phyloP scores from a whole-genome alignment of 2,888 invertebrate genomes.

The Busseola fusca region DNA sequence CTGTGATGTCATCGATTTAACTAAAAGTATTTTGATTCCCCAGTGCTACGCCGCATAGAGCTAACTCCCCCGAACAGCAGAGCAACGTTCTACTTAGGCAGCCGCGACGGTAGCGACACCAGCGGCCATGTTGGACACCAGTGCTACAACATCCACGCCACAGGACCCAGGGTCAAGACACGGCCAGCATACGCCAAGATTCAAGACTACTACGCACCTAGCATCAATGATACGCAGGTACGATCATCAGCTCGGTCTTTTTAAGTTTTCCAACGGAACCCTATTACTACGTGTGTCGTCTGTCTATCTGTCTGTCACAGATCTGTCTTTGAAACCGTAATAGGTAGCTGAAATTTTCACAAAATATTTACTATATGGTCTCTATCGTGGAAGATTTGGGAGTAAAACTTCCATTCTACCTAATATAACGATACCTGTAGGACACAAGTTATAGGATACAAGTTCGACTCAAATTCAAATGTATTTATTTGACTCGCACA shows the following conservation, averaged over 20 bases:
- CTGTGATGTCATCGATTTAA: neutral
- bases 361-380: neutral
- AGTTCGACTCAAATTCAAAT: no score
- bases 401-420: no score
- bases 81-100: conserved; percentile 79
- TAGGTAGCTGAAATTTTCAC: neutral
- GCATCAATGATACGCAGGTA: conserved; percentile 87
- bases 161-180: conserved; percentile 75
- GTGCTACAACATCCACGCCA: conserved; percentile 76
- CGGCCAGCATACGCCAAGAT: conserved; percentile 88
- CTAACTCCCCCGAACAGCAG: conserved; percentile 70
- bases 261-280: no score
- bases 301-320: neutral
- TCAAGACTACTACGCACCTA: conserved; percentile 91
- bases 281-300: neutral
- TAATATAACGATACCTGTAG: neutral
- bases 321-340: neutral
- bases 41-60: conserved; percentile 84
- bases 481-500: no score
- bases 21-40: conserved; percentile 1
- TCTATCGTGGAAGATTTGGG: neutral
- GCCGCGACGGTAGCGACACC: conserved; percentile 62
- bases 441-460: no score
- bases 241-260: conserved; percentile 11
- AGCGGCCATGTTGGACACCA: conserved; percentile 67